A percentile compares a stretch with the other conserved stretches of the same genome.
phyloP scores from a whole-genome alignment of 2,797 vertebrate species.

The Sternarchorhynchus goeldii region DNA sequence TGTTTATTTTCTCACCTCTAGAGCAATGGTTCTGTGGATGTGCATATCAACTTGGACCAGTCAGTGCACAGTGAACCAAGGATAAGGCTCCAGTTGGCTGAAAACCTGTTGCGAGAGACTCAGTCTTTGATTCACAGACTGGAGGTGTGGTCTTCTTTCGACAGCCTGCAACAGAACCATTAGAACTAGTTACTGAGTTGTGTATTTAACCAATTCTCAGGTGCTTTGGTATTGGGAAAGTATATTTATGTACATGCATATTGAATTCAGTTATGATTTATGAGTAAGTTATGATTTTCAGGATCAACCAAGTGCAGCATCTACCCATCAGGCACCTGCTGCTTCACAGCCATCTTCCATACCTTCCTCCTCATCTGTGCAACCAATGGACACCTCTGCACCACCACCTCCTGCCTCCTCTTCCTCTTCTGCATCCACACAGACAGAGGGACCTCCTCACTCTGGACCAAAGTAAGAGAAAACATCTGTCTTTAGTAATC shows the following conservation, averaged over 20 bases:
- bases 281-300: slow-evolving; percentile 44
- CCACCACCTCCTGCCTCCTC: slow-evolving; percentile 69
- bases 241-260: no score
- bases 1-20: slow-evolving; percentile 53
- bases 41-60: slow-evolving; percentile 91
- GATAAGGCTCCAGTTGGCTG: slow-evolving; percentile 85
- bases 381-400: slow-evolving; percentile 76
- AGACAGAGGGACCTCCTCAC: slow-evolving; percentile 72
- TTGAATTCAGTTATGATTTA: no score
- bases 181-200: neutral
- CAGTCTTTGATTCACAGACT: slow-evolving; percentile 82
- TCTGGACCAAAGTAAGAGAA: slow-evolving; percentile 75
- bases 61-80: slow-evolving; percentile 86
- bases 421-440: slow-evolving; percentile 69
- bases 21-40: slow-evolving; percentile 86
- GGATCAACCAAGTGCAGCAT: slow-evolving; percentile 64
- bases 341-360: slow-evolving; percentile 55
- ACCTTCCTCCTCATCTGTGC: slow-evolving; percentile 69
- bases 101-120: slow-evolving; percentile 87
- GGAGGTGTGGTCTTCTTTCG: slow-evolving; percentile 72
- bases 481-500: neutral
- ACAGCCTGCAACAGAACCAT: neutral
- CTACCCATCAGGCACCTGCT: slow-evolving; percentile 66
- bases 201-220: neutral
- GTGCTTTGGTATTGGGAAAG: no score